Conservation (phyloP, 2,888 invertebrate species). For the Lepeophtheirus nordmannii region DNA sequence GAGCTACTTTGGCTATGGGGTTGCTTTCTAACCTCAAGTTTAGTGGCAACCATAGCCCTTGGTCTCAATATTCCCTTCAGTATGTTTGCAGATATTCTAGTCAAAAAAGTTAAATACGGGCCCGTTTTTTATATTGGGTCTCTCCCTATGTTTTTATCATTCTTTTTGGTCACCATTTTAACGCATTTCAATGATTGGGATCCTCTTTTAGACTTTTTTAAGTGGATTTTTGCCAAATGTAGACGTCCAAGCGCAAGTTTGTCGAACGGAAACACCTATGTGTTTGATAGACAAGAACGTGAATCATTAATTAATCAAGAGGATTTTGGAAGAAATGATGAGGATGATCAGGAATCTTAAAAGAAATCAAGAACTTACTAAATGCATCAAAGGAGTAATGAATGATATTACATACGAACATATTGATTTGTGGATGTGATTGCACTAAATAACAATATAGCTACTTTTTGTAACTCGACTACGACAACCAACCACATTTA, state of each 20-base stretch:
- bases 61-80: slow-evolving; percentile 76
- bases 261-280: neutral
- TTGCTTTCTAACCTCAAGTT: slow-evolving; percentile 28
- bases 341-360: no score
- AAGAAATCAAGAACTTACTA: no score
- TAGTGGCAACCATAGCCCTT: slow-evolving; percentile 70
- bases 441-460: no score
- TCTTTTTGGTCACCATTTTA: slow-evolving; percentile 51
- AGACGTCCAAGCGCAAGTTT: neutral
- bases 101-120: slow-evolving; percentile 47
- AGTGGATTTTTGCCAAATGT: slow-evolving; percentile 35
- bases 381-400: no score
- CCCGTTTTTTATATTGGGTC: slow-evolving; percentile 58
- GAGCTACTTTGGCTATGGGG: slow-evolving; percentile 81
- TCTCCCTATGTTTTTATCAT: slow-evolving; percentile 56
- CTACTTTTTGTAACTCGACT: no score
- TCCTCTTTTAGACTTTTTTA: slow-evolving; percentile 48
- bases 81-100: slow-evolving; percentile 62
- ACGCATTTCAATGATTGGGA: slow-evolving; percentile 68
- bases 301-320: slow-evolving; percentile 21
- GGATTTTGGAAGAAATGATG: neutral
- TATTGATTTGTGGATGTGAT: no score
- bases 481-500: no score
- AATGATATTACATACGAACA: no score
- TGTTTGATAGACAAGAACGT: slow-evolving; percentile 7